A percentile compares a stretch with the other conserved stretches of the same genome.
These are phyloP conservation scores for Leptopilina myrica DNA, from an alignment of 2,888 invertebrate genomes.

Conservation along the genomic window DNA sequence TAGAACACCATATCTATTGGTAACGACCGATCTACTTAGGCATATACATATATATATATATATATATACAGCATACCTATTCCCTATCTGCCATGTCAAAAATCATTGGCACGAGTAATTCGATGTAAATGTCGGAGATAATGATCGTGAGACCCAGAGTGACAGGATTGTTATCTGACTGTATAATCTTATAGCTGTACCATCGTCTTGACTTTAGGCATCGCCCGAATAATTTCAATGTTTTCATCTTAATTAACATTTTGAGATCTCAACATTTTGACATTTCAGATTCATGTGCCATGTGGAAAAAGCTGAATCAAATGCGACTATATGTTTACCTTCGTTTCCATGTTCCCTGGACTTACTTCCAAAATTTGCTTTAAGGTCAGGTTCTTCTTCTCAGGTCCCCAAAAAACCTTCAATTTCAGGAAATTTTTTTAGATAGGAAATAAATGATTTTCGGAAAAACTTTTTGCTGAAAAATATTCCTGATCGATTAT, in stretches of 20 bases:
- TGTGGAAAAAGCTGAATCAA: background rate
- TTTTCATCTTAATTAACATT: constrained; percentile 35
- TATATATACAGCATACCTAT: background rate
- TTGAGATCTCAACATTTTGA: constrained; percentile 1
- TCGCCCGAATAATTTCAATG: background rate
- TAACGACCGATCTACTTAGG: constrained; percentile 32
- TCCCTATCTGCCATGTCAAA: constrained; percentile 31
- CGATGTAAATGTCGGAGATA: constrained; percentile 39
- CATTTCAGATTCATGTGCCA: constrained; percentile 16
- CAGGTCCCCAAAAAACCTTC: too few species aligned
- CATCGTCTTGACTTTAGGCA: constrained; percentile 22
- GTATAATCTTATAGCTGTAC: background rate
- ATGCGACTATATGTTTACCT: too few species aligned
- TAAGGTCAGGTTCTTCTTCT: too few species aligned
- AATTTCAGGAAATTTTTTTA: too few species aligned
- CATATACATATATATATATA: too few species aligned
- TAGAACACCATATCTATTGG: constrained; percentile 35
- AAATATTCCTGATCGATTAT: too few species aligned
- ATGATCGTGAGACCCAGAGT: constrained; percentile 39
- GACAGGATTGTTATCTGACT: constrained; percentile 19
- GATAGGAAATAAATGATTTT: too few species aligned
- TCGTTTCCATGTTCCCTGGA: too few species aligned
- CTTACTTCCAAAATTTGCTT: too few species aligned
- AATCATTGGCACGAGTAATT: constrained; percentile 40
- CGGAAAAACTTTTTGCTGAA: too few species aligned